These are phyloP conservation scores for Acleris sparsana DNA, from an alignment of 2,888 invertebrate genomes.

Conservation along the genomic window DNA sequence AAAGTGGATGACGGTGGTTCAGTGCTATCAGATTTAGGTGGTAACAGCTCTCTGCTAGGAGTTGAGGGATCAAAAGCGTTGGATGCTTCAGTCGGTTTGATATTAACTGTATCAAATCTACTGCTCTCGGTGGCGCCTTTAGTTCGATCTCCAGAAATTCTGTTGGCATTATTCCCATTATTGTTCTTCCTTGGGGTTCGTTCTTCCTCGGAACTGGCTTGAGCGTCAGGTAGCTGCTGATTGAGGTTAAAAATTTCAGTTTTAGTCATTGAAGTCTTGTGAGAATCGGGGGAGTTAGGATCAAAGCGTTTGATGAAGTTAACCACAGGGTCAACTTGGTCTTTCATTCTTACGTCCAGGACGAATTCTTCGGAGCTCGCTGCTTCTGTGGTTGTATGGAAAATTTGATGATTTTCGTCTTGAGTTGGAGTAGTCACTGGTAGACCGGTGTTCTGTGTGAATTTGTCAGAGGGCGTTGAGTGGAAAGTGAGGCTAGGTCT, in stretches of 20 bases:
- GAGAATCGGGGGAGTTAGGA: conserved; percentile 67
- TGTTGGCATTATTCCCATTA: conserved; percentile 58
- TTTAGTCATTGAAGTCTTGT: conserved; percentile 69
- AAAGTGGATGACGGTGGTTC: conserved; percentile 75
- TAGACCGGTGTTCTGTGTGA: conserved; percentile 38
- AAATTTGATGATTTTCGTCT: conserved; percentile 53
- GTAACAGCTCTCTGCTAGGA: conserved; percentile 72
- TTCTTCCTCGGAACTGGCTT: conserved; percentile 70
- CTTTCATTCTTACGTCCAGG: conserved; percentile 51
- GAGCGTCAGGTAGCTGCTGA: conserved; percentile 66
- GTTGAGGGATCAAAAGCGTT: conserved; percentile 44
- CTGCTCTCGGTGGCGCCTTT: conserved; percentile 54
- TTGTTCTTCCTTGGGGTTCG: conserved; percentile 63
- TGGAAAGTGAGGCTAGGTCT: conserved; percentile 56
- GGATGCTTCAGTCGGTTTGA: conserved; percentile 49
- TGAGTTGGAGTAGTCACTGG: conserved; percentile 53
- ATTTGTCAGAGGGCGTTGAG: conserved; percentile 45
- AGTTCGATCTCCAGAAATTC: conserved; percentile 54
- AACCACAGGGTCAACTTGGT: conserved; percentile 59
- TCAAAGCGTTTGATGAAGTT: conserved; percentile 78
- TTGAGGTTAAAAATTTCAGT: conserved; percentile 71
- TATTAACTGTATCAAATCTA: conserved; percentile 62
- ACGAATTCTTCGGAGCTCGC: conserved; percentile 52
- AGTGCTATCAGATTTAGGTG: conserved; percentile 79
- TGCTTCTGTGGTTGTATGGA: conserved; percentile 54